Evolutionary conservation across 2,888 invertebrate species (phyloP).

Genomic region (Xestia xanthographa): DNA sequence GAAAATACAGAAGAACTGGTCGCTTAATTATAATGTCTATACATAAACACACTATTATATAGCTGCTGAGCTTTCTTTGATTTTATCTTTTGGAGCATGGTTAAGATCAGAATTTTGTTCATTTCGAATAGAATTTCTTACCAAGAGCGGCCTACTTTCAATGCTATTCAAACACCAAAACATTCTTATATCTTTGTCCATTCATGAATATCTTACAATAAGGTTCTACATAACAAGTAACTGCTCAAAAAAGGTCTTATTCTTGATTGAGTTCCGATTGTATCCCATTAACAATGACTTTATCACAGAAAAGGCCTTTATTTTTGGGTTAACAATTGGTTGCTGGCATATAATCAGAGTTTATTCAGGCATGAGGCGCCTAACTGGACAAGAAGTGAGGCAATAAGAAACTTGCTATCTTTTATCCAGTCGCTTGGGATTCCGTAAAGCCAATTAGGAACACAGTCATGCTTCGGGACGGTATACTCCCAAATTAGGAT

Average conservation of each 20-base stretch:
- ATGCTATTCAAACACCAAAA: not conserved
- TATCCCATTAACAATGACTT: slow-evolving; percentile 43
- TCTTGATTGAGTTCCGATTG: slow-evolving; percentile 51
- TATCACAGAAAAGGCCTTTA: slow-evolving; percentile 30
- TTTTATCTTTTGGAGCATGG: not conserved
- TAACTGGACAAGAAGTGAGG: slow-evolving; percentile 23
- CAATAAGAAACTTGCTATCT: slow-evolving; percentile 45
- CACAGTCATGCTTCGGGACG: slow-evolving; percentile 44
- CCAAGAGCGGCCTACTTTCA: not conserved
- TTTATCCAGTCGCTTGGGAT: slow-evolving; percentile 47
- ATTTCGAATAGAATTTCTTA: not conserved
- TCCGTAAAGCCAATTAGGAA: slow-evolving; percentile 56
- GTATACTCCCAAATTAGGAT: slow-evolving; percentile 52
- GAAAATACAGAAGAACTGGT: not conserved
- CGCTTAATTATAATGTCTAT: slow-evolving; percentile 8
- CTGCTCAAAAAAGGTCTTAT: slow-evolving; percentile 33
- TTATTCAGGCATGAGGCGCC: slow-evolving; percentile 44
- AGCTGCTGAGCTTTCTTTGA: not conserved
- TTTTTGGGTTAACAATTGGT: slow-evolving; percentile 50
- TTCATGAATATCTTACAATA: slow-evolving; percentile 10
- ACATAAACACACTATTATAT: not conserved
- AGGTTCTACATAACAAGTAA: slow-evolving; percentile 16
- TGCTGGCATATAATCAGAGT: slow-evolving; percentile 52
- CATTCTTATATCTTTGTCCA: not conserved
- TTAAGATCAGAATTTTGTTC: not conserved